Conservation (phyloP, 2,888 invertebrate species). For the Portevinia maculata region DNA sequence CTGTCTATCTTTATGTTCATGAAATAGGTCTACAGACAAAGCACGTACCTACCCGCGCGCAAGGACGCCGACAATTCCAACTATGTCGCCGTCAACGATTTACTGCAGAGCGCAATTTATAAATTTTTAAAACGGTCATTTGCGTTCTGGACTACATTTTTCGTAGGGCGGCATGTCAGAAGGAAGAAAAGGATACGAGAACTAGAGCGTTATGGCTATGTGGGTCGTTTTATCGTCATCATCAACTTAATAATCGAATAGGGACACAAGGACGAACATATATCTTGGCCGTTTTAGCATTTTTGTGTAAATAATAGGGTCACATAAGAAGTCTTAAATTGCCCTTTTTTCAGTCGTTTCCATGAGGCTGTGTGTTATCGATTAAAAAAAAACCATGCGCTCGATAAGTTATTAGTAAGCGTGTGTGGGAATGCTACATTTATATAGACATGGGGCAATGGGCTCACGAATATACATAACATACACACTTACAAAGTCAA, state of each 20-base stretch:
- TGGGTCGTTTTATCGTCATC: conserved; percentile 61
- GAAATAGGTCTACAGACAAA: conserved; percentile 19
- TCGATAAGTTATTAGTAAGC: conserved; percentile 56
- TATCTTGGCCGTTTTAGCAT: conserved; percentile 12
- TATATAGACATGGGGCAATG: not conserved
- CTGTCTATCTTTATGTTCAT: conserved; percentile 17
- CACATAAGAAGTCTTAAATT: conserved; percentile 32
- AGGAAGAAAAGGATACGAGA: not conserved
- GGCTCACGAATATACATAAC: not conserved
- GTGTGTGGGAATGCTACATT: not conserved
- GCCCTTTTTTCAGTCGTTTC: conserved; percentile 18
- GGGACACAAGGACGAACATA: conserved; percentile 54
- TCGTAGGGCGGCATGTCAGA: conserved; percentile 1
- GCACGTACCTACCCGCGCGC: not conserved
- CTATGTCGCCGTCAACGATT: conserved; percentile 53
- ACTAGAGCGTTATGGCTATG: conserved; percentile 19
- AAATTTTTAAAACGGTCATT: conserved; percentile 73
- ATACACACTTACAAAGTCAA: conserved; percentile 5
- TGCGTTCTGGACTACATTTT: conserved; percentile 67
- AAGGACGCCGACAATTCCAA: conserved; percentile 46
- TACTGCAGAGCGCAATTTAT: conserved; percentile 73
- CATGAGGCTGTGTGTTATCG: conserved; percentile 65
- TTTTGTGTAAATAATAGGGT: conserved; percentile 51
- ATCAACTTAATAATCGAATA: conserved; percentile 71
- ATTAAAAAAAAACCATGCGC: conserved; percentile 27